Conservation (phyloP, 2,888 invertebrate species). For the Andrena chrysosceles region DNA sequence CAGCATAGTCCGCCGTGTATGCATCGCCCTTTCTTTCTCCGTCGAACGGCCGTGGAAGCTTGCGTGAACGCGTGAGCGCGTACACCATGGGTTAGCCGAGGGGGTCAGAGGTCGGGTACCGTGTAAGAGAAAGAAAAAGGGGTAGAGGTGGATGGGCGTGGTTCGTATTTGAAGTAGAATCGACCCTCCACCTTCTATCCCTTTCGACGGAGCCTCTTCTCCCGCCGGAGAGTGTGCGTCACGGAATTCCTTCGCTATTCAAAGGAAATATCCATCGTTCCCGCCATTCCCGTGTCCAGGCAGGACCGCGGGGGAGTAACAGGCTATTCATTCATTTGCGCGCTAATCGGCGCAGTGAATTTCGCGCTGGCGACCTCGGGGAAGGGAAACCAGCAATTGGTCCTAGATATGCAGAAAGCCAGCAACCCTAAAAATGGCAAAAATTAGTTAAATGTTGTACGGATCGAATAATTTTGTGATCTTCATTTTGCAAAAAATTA, state of each 20-base stretch:
- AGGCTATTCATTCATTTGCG: constrained; percentile 57
- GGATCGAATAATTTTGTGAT: too few species aligned
- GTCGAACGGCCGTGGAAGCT: constrained; percentile 26
- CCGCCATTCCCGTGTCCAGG: constrained; percentile 71
- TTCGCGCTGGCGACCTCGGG: neutral
- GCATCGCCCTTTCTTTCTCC: constrained; percentile 1
- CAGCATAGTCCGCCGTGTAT: constrained; percentile 17
- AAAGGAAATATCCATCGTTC: constrained; percentile 55
- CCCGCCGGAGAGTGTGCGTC: constrained; percentile 54
- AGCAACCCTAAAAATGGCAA: too few species aligned
- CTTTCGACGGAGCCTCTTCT: constrained; percentile 46
- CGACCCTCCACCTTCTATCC: constrained; percentile 77
- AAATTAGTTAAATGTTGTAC: too few species aligned
- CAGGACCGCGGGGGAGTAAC: neutral
- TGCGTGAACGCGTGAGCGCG: constrained; percentile 63
- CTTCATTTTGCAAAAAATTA: too few species aligned
- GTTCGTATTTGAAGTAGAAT: constrained; percentile 81
- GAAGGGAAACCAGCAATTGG: neutral
- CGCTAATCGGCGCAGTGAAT: constrained; percentile 46
- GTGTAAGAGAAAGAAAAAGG: constrained; percentile 73
- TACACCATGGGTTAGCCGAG: constrained; percentile 74
- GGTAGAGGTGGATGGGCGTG: constrained; percentile 78
- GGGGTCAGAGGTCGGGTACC: constrained; percentile 76
- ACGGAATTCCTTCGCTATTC: constrained; percentile 54
- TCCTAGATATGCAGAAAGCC: too few species aligned